Percentiles rank a stretch among this genome's conserved stretches.
Evolutionary conservation across 2,113 vertebrate species (phyloP).

Genomic region (Chascanopsetta lugubris): DNA sequence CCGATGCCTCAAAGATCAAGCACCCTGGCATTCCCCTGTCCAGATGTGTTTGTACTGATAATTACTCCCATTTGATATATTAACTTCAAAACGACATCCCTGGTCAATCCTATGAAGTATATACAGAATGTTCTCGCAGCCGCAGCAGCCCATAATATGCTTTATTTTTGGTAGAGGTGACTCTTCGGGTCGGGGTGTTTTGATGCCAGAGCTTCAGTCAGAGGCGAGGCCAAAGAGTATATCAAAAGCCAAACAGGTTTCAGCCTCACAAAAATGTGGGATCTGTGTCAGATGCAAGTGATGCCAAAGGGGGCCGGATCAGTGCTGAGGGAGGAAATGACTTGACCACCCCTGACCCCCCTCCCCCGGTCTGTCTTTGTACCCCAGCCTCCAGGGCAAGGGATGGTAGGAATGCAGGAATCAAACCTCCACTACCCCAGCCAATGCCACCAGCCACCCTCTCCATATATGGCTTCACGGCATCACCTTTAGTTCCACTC

Average conservation of each 20-base stretch:
- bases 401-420: slow-evolving; percentile 61
- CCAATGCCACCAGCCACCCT: slow-evolving; percentile 47
- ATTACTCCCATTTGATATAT: slow-evolving; percentile 16
- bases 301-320: slow-evolving; percentile 65
- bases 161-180: slow-evolving; percentile 14
- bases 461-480: slow-evolving; percentile 51
- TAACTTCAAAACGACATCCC: slow-evolving; percentile 2
- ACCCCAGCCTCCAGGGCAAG: slow-evolving; percentile 41
- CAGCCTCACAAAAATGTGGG: slow-evolving; percentile 67
- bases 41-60: slow-evolving; percentile 25
- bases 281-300: slow-evolving; percentile 64
- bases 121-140: not conserved
- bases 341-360: slow-evolving; percentile 66
- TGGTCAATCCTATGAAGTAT: slow-evolving; percentile 16
- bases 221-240: slow-evolving; percentile 31
- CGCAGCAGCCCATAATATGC: slow-evolving; percentile 9
- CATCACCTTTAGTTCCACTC: slow-evolving; percentile 68
- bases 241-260: slow-evolving; percentile 64
- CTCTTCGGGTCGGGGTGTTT: slow-evolving; percentile 14
- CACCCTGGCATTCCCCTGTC: slow-evolving; percentile 7
- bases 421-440: slow-evolving; percentile 24
- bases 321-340: slow-evolving; percentile 69
- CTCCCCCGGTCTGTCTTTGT: slow-evolving; percentile 65
- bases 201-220: slow-evolving; percentile 50
- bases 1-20: slow-evolving; percentile 21